Evolutionary conservation across 2,888 invertebrate genomes (phyloP).

Genomic region (Gastrophysa polygoni): DNA sequence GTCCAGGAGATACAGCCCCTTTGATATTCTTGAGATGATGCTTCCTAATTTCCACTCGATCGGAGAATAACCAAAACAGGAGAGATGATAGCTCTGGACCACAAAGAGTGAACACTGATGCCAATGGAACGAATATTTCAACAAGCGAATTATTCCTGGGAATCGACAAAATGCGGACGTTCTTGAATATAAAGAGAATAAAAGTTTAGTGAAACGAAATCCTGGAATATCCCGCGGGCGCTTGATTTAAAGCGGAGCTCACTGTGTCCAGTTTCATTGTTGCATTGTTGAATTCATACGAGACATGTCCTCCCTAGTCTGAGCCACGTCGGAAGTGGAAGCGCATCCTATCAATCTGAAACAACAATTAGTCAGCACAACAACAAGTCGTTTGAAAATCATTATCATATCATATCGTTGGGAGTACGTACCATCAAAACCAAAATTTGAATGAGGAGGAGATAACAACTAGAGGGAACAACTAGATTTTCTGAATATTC

Average conservation of each 20-base stretch:
- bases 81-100: neutral
- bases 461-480: too few species aligned
- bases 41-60: too few species aligned
- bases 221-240: neutral
- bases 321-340: neutral
- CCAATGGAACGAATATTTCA: neutral
- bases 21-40: too few species aligned
- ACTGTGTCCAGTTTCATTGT: neutral
- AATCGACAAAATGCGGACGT: neutral
- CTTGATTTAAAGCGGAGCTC: neutral
- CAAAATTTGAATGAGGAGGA: too few species aligned
- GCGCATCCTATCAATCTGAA: too few species aligned
- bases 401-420: too few species aligned
- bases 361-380: too few species aligned
- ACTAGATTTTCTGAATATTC: too few species aligned
- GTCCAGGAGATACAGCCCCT: too few species aligned
- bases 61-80: too few species aligned
- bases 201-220: constrained; percentile 8
- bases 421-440: too few species aligned
- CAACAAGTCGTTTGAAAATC: too few species aligned
- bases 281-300: neutral
- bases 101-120: neutral
- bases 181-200: neutral
- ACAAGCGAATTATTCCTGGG: neutral
- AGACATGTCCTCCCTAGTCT: neutral